These are phyloP conservation scores for Caloenas nicobarica DNA, from an alignment of 2,113 vertebrate genomes.

Conservation along the genomic window DNA sequence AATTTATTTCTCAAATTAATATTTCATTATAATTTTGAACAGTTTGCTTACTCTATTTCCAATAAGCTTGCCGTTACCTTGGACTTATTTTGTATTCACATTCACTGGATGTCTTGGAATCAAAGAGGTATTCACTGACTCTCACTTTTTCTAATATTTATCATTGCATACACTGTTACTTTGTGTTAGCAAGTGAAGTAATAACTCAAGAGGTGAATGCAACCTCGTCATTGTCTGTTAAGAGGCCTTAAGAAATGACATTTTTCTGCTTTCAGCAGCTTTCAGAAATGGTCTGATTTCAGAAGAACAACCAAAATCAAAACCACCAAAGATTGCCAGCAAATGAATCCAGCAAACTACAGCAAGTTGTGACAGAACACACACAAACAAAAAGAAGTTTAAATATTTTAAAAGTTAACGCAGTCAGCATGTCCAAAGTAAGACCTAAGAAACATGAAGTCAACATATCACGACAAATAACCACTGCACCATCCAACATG, in stretches of 20 bases:
- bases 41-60: not conserved
- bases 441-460: not conserved
- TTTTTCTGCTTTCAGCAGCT: not conserved
- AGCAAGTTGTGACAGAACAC: not conserved
- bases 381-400: not conserved
- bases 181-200: not conserved
- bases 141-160: not conserved
- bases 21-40: not conserved
- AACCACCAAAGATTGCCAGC: not conserved
- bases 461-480: not conserved
- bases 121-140: not conserved
- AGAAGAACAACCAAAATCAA: not conserved
- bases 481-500: not conserved
- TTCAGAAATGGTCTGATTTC: not conserved
- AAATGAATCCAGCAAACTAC: not conserved
- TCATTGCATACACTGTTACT: not conserved
- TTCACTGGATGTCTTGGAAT: not conserved
- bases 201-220: not conserved
- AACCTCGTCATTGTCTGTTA: not conserved
- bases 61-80: not conserved
- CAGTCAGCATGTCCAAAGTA: not conserved
- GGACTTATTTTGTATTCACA: not conserved
- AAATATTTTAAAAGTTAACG: not conserved
- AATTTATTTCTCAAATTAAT: not conserved
- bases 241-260: not conserved